phyloP scores from a whole-genome alignment of 2,888 invertebrate genomes.

The Dugesia japonica region DNA sequence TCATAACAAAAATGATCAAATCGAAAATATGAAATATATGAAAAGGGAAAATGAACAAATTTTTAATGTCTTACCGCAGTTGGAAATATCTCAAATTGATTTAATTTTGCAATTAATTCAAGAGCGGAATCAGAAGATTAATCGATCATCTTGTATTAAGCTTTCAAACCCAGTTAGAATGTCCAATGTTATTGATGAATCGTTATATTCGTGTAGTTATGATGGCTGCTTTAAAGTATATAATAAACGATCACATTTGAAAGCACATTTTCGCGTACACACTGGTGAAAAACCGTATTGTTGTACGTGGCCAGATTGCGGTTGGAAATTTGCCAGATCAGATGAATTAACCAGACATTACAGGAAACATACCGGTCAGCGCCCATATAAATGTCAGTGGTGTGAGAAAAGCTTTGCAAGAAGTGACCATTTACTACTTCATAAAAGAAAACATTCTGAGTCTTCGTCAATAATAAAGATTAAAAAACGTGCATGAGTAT shows the following conservation, averaged over 20 bases:
- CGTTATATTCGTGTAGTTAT: not conserved
- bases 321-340: conserved; percentile 55
- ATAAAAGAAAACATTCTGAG: conserved; percentile 54
- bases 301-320: conserved; percentile 53
- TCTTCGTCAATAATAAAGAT: not conserved
- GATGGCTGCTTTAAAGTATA: not conserved
- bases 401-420: conserved; percentile 56
- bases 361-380: conserved; percentile 53
- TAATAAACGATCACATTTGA: conserved; percentile 1
- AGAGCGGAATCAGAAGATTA: not conserved
- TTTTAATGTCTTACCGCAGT: not conserved
- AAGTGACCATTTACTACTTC: conserved; percentile 56
- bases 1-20: not conserved
- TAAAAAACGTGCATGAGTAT: not conserved
- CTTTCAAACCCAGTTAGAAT: not conserved
- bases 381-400: conserved; percentile 56
- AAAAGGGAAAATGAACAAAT: no score
- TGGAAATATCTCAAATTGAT: conserved; percentile 7
- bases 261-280: not conserved
- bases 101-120: not conserved
- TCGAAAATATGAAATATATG: not conserved
- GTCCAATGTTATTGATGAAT: not conserved
- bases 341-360: conserved; percentile 56
- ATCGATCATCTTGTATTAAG: not conserved
- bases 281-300: not conserved